Conservation (phyloP, 2,113 vertebrate genomes). For the Dromaius novaehollandiae region DNA sequence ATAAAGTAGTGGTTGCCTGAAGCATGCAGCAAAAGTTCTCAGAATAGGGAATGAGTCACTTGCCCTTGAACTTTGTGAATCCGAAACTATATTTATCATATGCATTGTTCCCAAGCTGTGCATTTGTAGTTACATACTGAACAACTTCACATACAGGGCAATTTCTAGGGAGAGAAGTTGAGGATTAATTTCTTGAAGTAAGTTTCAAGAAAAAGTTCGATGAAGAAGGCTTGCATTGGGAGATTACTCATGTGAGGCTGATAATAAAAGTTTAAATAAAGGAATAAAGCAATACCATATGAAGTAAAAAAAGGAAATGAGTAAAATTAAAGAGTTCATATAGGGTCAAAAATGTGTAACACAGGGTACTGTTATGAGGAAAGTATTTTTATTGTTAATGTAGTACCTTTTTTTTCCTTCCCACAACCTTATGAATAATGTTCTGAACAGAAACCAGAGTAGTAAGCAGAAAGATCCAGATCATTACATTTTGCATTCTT, state of each 20-base stretch:
- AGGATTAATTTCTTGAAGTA: not conserved
- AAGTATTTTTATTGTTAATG: not conserved
- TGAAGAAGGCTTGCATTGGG: not conserved
- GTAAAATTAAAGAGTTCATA: not conserved
- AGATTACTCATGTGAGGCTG: not conserved
- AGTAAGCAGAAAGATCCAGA: not conserved
- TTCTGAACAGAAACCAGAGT: not conserved
- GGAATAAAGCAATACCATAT: not conserved
- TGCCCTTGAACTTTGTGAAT: slow-evolving; percentile 48
- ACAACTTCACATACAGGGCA: not conserved
- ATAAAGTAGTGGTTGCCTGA: slow-evolving; percentile 24
- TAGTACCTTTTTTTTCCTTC: not conserved
- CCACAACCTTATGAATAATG: not conserved
- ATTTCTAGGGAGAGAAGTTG: not conserved
- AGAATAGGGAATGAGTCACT: slow-evolving; percentile 51
- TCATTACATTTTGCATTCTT: not conserved
- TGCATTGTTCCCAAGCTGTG: slow-evolving; percentile 33
- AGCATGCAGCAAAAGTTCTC: slow-evolving; percentile 45
- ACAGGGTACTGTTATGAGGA: not conserved
- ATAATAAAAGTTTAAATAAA: not conserved
- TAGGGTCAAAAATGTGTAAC: not conserved
- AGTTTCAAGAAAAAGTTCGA: not conserved
- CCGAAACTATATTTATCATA: slow-evolving; percentile 53
- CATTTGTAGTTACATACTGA: not conserved
- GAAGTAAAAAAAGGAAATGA: not conserved